Evolutionary conservation across 1,140 invertebrate species (phyloP), one percentile per base, ranked within the genome.

Genomic region (Drosophila quadrilineata): DNA sequence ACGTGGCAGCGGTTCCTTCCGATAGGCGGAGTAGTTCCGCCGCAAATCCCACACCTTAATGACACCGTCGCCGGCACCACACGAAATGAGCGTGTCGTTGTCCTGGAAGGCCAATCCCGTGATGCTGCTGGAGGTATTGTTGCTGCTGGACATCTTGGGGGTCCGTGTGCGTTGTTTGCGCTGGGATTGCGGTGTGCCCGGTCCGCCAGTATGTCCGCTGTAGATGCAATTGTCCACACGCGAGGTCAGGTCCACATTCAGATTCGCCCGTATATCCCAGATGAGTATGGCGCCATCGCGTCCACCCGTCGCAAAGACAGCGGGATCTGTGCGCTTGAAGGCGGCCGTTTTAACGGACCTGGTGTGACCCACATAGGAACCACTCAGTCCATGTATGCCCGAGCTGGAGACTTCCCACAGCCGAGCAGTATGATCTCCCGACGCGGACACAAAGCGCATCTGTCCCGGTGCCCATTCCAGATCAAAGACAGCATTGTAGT

Each of bases 1-100:
- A 71, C 94, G 94, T 0, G 96, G 93, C 26, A 94, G 68, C 0
- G 96, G 94, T 24, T 94, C 93, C 36, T 92, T 91, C 77, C 93
- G 94, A 59, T 93, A 92, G 6, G 91, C 91, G 2, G 91, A 93
- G 75, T 97, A 96, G 72, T 93, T 95, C 80, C 96, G 95, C 21
- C 96, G 88, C 8, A 97, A 75, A 90, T 98, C 96, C 96, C 96
- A 98, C 1, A 95, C 92, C 89, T 97, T 97, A 5, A 98, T 94
- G 31, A 93, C 90, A 1, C 95, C 95, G 90, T 97, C 96, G 35
- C 94, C 94, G 46, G 95, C 94, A 6, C 95, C 95, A 75, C 95
- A 95, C 0, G 96, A 96, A 22, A 96, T 91, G 4, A 97, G 90
- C 9, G 93, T 94, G 53, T 93, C 90, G 45, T 94, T 93, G 87